Percentiles rank a stretch among this genome's conserved stretches.
Conservation (phyloP, 2,113 vertebrate species). For the Lagenorhynchus albirostris region DNA sequence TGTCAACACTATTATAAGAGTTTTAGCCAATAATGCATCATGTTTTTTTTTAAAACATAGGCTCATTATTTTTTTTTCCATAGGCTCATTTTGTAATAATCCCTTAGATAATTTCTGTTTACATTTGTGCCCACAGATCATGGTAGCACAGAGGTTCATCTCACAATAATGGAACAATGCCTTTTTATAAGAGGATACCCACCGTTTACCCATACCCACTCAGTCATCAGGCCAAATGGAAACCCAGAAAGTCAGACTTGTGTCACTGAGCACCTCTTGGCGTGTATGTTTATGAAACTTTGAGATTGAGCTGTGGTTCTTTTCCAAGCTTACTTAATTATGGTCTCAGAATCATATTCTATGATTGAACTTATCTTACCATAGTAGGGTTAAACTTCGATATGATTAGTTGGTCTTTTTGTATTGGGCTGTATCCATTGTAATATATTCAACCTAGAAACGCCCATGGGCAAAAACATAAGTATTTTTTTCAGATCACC, state of each 20-base stretch:
- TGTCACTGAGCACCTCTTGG: not conserved
- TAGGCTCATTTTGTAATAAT: not conserved
- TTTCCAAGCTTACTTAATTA: not conserved
- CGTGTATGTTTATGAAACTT: not conserved
- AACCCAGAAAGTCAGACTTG: not conserved
- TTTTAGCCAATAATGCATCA: not conserved
- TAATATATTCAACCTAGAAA: constrained; percentile 8
- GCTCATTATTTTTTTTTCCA: not conserved
- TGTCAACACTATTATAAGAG: not conserved
- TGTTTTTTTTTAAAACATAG: not conserved
- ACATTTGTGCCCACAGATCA: not conserved
- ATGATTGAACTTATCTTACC: not conserved
- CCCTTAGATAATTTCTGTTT: not conserved
- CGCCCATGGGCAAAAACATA: not conserved
- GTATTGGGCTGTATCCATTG: not conserved
- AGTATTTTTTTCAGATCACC: not conserved
- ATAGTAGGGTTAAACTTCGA: not conserved
- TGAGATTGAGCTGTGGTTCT: not conserved
- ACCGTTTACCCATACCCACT: not conserved
- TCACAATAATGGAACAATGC: not conserved
- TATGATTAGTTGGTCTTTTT: not conserved
- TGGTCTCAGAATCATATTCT: not conserved
- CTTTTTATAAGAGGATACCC: not conserved
- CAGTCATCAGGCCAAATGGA: not conserved
- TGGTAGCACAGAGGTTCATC: not conserved